These are phyloP conservation scores for Syngnathus scovelli DNA, from an alignment of 2,113 vertebrate genomes.

Conservation along the genomic window DNA sequence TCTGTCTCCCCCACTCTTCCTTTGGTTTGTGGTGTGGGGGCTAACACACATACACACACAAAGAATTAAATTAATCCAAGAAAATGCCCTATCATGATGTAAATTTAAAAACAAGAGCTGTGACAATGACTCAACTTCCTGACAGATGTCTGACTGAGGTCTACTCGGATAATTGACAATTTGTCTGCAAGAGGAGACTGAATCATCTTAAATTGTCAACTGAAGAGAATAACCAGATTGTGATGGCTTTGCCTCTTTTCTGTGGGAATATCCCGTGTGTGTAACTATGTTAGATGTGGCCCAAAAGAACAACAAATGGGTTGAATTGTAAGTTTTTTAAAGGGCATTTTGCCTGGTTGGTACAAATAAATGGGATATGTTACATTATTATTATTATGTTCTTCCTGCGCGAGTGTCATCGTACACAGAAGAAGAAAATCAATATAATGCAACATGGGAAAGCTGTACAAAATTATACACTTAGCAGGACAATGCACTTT, in stretches of 20 bases:
- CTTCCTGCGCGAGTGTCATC: no score
- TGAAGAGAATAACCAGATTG: not conserved
- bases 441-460: no score
- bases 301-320: not conserved
- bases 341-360: not conserved
- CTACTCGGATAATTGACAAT: constrained; percentile 39
- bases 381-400: no score
- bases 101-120: constrained; percentile 34
- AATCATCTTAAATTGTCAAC: constrained; percentile 31
- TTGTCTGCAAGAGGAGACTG: constrained; percentile 37
- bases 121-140: constrained; percentile 61
- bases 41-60: constrained; percentile 7
- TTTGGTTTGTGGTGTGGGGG: constrained; percentile 57
- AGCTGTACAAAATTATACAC: no score
- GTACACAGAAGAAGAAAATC: no score
- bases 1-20: constrained; percentile 74
- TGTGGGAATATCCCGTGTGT: not conserved
- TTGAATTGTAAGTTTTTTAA: no score
- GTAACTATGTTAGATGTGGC: not conserved
- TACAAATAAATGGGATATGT: not conserved
- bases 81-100: constrained; percentile 40
- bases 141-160: constrained; percentile 48
- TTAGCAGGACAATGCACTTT: no score
- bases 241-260: not conserved
- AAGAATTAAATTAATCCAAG: constrained; percentile 50